Base-by-base conservation (phyloP, 2,113 vertebrate species). In the Catagonus wagneri region DNA sequence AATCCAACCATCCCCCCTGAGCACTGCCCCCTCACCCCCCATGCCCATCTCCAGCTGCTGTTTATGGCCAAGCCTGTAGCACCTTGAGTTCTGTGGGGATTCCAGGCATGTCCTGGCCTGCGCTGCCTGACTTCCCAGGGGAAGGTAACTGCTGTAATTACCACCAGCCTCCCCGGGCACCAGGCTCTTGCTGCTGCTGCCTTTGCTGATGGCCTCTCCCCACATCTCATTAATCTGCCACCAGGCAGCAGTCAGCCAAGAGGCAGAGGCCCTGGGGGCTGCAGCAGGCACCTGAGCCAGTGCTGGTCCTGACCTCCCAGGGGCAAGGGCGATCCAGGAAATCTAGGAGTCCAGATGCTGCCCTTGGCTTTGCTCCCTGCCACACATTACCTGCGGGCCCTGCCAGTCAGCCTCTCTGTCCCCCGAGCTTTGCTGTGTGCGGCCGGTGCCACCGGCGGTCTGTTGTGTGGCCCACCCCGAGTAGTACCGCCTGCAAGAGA, bases 371-470 rank as follows among this genome's bases (percentile, higher is more conserved):
- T 75, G 75, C 68, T 58, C 50, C 34, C 56, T 36, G 83, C 32
- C 66, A 44, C 60, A 83, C 36, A 98, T 98, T 97, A 99, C 99
- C 99, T 99, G 96, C 99, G 99, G 95, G 99, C 99, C 98, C 99
- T 99, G 93, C 99, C 99, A 0, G 99, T 99, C 98, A 99, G 98
- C 76, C 99, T 99, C 95, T 99, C 99, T 98, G 98, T 99, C 80
- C 99, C 99, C 98, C 98, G 99, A 84, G 99, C 99, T 98, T 99
- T 99, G 95, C 99, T 99, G 98, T 99, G 98, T 96, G 98, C 98
- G 92, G 98, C 98, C 1, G 97, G 98, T 4, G 99, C 98, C 83
- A 97, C 97, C 69, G 98, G 99, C 1, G 95, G 63, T 66, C 98
- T 98, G 98, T 97, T 98, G 98, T 93, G 88, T 5, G 98, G 98